Evolutionary conservation across 2,888 invertebrate genomes (phyloP).

Genomic region (Carpatolechia fugitivella): DNA sequence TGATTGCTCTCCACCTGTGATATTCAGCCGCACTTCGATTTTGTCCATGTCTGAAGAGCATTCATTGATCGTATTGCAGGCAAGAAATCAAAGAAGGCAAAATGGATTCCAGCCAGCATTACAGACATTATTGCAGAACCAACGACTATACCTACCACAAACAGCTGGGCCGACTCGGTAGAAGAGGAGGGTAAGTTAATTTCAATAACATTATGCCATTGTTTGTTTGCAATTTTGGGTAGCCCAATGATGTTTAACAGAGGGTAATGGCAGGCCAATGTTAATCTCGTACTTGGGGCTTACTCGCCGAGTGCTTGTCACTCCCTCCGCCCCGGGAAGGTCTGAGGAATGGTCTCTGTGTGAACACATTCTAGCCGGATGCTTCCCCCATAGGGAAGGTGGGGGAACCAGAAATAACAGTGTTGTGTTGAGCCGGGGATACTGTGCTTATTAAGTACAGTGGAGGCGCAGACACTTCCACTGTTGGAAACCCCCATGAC

Average conservation of each 20-base stretch:
- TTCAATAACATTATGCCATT: slow-evolving; percentile 21
- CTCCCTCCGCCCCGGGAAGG: slow-evolving; percentile 85
- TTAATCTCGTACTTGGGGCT: slow-evolving; percentile 88
- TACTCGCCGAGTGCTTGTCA: slow-evolving; percentile 82
- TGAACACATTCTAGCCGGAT: slow-evolving; percentile 84
- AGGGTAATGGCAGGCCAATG: slow-evolving; percentile 80
- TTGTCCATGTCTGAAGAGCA: slow-evolving; percentile 25
- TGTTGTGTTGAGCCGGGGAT: slow-evolving; percentile 73
- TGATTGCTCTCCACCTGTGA: slow-evolving; percentile 40
- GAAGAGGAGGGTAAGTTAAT: slow-evolving; percentile 88
- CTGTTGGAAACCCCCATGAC: slow-evolving; percentile 86
- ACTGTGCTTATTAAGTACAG: slow-evolving; percentile 62
- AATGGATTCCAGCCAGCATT: slow-evolving; percentile 89
- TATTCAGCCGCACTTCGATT: slow-evolving; percentile 27
- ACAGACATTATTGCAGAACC: slow-evolving; percentile 89
- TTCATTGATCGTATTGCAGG: slow-evolving; percentile 67
- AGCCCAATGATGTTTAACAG: slow-evolving; percentile 65
- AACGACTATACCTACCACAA: slow-evolving; percentile 78
- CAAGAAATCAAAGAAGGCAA: slow-evolving; percentile 91
- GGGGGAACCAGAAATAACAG: slow-evolving; percentile 87
- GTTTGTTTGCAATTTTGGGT: not conserved
- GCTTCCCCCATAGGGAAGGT: slow-evolving; percentile 81
- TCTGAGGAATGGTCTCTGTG: slow-evolving; percentile 84
- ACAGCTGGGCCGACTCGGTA: slow-evolving; percentile 90
- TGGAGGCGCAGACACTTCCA: slow-evolving; percentile 61